Conservation (phyloP, 2,888 invertebrate species). For the Xestia rhomboidea region DNA sequence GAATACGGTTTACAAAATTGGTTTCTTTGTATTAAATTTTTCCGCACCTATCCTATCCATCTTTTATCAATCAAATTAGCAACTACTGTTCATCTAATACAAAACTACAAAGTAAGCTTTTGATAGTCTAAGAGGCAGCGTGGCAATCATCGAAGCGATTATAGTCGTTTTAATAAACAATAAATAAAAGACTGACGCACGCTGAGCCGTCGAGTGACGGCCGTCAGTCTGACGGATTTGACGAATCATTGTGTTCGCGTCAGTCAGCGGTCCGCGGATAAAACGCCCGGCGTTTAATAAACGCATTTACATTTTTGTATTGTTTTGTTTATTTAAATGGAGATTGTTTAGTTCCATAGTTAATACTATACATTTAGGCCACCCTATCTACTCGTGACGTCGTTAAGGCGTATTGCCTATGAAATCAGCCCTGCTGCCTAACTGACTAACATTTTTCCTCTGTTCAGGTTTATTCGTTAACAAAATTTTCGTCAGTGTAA, state of each 20-base stretch:
- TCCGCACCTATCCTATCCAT: background rate
- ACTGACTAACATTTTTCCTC: background rate
- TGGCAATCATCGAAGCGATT: slow-evolving; percentile 64
- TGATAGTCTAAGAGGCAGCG: slow-evolving; percentile 38
- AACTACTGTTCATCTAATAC: slow-evolving; percentile 24
- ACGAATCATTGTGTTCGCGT: slow-evolving; percentile 73
- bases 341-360: slow-evolving; percentile 13
- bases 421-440: background rate
- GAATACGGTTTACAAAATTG: background rate
- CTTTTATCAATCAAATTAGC: slow-evolving; percentile 31
- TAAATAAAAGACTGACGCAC: slow-evolving; percentile 68
- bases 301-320: slow-evolving; percentile 45
- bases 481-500: background rate
- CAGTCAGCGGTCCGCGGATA: slow-evolving; percentile 60
- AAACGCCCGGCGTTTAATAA: slow-evolving; percentile 54
- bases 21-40: background rate
- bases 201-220: slow-evolving; percentile 65
- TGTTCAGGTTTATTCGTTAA: background rate
- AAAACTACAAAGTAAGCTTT: slow-evolving; percentile 55
- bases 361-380: background rate
- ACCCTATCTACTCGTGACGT: no score
- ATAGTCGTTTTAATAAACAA: slow-evolving; percentile 68
- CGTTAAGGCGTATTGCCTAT: background rate
- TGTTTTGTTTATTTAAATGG: slow-evolving; percentile 23
- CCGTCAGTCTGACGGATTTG: slow-evolving; percentile 69